phyloP scores from a whole-genome alignment of 2,113 vertebrate species.

The Progne subis region DNA sequence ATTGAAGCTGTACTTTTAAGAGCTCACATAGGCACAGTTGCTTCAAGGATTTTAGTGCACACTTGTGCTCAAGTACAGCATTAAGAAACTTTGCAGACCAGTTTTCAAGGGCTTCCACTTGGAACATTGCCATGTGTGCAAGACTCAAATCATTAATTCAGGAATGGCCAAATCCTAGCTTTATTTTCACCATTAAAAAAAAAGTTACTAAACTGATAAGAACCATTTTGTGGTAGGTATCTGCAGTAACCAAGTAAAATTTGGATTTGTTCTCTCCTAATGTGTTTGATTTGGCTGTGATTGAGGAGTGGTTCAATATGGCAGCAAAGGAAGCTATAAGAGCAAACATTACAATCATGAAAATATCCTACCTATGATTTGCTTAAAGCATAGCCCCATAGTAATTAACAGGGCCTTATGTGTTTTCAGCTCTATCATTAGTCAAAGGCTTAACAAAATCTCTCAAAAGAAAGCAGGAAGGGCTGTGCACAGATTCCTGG shows the following conservation, averaged over 20 bases:
- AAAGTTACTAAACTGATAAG: background rate
- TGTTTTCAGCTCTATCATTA: background rate
- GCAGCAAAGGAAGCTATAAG: background rate
- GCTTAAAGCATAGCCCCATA: background rate
- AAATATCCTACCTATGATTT: background rate
- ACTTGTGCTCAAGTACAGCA: background rate
- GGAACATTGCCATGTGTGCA: background rate
- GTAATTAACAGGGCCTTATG: background rate
- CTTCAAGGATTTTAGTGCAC: background rate
- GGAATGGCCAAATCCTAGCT: background rate
- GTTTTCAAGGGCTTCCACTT: background rate
- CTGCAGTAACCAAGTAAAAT: background rate
- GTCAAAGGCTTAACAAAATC: background rate
- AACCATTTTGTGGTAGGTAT: background rate
- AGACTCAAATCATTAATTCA: background rate
- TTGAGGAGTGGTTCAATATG: background rate
- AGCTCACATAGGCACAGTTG: background rate
- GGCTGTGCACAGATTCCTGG: background rate
- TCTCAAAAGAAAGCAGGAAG: slow-evolving; percentile 49
- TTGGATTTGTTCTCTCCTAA: background rate
- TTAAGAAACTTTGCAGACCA: background rate
- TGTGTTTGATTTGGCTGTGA: background rate
- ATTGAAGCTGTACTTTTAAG: background rate
- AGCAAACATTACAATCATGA: background rate
- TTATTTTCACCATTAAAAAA: background rate